Evolutionary conservation across 2,888 invertebrate genomes (phyloP).

Genomic region (Taphrorychus bicolor): DNA sequence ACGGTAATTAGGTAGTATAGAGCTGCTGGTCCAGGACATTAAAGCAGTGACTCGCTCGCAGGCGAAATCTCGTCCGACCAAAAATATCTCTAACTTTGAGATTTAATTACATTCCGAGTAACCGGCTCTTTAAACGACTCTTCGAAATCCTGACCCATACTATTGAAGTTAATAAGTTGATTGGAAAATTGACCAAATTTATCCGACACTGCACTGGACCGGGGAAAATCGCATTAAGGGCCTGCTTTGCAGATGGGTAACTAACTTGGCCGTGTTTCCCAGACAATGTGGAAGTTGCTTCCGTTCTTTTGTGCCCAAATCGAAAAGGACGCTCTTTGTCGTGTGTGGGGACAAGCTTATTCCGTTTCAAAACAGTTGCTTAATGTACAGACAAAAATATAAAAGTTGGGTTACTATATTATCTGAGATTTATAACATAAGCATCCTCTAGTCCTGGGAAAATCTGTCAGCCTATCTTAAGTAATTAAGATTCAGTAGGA

Average conservation of each 20-base stretch:
- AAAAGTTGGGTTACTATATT: too few species aligned
- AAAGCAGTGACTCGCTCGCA: slow-evolving; percentile 1
- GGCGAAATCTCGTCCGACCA: neutral
- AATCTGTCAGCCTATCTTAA: too few species aligned
- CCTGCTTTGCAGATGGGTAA: slow-evolving; percentile 21
- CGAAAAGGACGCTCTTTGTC: slow-evolving; percentile 16
- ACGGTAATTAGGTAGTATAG: slow-evolving; percentile 22
- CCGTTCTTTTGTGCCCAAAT: slow-evolving; percentile 22
- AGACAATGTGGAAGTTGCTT: slow-evolving; percentile 24
- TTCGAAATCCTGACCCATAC: neutral
- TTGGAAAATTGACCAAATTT: slow-evolving; percentile 1
- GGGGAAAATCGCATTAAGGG: slow-evolving; percentile 16
- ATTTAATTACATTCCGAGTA: neutral
- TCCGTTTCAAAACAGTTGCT: neutral
- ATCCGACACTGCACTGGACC: slow-evolving; percentile 5
- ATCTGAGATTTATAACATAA: too few species aligned
- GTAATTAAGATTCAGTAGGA: too few species aligned
- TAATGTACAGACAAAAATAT: neutral
- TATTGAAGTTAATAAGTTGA: neutral
- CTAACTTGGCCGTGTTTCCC: slow-evolving; percentile 23
- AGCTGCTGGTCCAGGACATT: slow-evolving; percentile 1
- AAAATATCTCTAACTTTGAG: neutral
- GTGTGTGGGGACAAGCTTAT: neutral
- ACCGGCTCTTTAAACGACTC: neutral
- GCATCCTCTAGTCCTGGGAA: too few species aligned